Conservation (phyloP, 1,140 invertebrate genomes). For the Drosophila insularis region DNA sequence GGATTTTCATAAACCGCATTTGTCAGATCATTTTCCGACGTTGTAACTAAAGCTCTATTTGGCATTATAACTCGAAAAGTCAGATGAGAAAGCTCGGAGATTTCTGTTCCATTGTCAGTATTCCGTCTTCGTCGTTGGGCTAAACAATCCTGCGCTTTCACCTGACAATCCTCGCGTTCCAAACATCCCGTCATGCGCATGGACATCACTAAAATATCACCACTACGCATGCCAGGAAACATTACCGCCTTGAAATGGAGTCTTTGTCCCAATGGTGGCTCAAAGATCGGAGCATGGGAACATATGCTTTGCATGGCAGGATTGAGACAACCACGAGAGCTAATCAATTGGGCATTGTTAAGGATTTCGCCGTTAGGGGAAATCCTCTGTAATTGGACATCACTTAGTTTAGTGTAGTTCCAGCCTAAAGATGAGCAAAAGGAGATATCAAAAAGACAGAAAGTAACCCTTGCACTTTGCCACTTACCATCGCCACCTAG, state of each 20-base stretch:
- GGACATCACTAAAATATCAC: slow-evolving; percentile 86
- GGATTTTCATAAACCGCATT: neutral
- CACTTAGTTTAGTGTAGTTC: slow-evolving; percentile 85
- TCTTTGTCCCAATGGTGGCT: slow-evolving; percentile 74
- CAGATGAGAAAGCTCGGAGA: slow-evolving; percentile 63
- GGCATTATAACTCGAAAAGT: slow-evolving; percentile 70
- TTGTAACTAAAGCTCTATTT: neutral
- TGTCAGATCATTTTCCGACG: neutral
- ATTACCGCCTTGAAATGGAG: slow-evolving; percentile 86
- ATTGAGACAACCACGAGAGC: slow-evolving; percentile 85
- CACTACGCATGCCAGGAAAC: slow-evolving; percentile 87
- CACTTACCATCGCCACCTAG: slow-evolving; percentile 85
- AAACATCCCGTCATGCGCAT: slow-evolving; percentile 86
- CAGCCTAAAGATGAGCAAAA: slow-evolving; percentile 83
- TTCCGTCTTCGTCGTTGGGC: slow-evolving; percentile 54
- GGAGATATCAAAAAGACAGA: neutral
- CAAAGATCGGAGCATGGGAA: slow-evolving; percentile 83
- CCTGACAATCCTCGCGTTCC: slow-evolving; percentile 84
- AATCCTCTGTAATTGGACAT: slow-evolving; percentile 84
- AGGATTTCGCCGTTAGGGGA: slow-evolving; percentile 74
- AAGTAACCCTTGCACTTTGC: no score
- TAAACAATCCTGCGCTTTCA: slow-evolving; percentile 59
- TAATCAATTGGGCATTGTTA: slow-evolving; percentile 83
- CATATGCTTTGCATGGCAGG: slow-evolving; percentile 84
- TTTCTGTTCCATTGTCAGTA: slow-evolving; percentile 50